Conservation (phyloP, 37 sponge, comb jelly and placozoan genomes). For the Hormiphora californensis region DNA sequence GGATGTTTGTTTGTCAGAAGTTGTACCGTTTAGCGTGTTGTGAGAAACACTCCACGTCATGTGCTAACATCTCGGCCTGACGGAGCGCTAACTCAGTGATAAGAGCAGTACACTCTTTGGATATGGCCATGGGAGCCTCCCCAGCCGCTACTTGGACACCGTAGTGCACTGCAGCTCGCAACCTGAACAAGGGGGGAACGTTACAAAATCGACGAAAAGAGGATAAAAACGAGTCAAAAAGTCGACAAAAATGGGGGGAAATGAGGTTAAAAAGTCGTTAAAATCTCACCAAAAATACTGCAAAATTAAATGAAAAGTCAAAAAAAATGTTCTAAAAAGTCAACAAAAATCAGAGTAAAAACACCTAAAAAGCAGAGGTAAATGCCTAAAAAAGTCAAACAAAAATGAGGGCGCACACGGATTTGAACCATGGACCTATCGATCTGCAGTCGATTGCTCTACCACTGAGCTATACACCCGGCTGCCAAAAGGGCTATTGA, state of each 20-base stretch:
- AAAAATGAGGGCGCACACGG: conserved; percentile 55
- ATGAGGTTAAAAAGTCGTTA: too few species aligned
- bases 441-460: conserved; percentile 57
- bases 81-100: conserved; percentile 4
- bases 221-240: too few species aligned
- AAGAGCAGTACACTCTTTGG: conserved; percentile 14
- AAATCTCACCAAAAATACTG: too few species aligned
- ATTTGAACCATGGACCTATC: conserved; percentile 57
- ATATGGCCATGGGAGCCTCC: background rate
- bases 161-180: conserved; percentile 38
- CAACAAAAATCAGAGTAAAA: too few species aligned
- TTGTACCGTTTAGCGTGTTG: conserved; percentile 25
- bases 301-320: too few species aligned
- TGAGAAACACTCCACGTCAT: conserved; percentile 38
- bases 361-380: too few species aligned
- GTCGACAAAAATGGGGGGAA: too few species aligned
- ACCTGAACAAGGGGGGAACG: background rate
- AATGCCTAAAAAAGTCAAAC: background rate
- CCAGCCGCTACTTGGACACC: background rate
- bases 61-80: conserved; percentile 37
- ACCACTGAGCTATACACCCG: conserved; percentile 57
- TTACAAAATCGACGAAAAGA: background rate
- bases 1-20: too few species aligned
- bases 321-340: too few species aligned
- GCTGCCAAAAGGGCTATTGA: background rate